These are phyloP conservation scores for Smutsia temminckii DNA, from an alignment of 2,797 vertebrate species.

Conservation along the genomic window DNA sequence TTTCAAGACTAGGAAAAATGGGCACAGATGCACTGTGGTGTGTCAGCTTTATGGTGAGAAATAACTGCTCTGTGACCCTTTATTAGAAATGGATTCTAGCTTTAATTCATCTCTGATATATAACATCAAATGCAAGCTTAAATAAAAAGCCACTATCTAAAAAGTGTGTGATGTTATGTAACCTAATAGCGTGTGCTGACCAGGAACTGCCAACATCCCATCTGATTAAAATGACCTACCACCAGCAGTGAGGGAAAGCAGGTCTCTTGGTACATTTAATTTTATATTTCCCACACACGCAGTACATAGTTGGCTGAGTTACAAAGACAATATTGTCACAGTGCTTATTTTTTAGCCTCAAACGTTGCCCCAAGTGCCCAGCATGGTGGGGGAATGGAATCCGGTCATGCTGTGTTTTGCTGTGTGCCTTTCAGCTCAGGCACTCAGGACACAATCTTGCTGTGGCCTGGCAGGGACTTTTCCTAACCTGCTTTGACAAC, in stretches of 20 bases:
- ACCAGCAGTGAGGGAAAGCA: not conserved
- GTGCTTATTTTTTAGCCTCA: not conserved
- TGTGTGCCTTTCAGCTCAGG: not conserved
- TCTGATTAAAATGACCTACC: not conserved
- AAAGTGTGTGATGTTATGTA: not conserved
- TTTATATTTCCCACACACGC: not conserved
- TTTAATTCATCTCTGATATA: not conserved
- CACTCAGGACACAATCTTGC: not conserved
- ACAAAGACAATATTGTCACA: not conserved
- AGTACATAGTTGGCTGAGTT: not conserved
- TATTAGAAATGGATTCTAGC: not conserved
- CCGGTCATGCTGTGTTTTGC: not conserved
- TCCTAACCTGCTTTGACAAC: not conserved
- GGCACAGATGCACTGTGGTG: not conserved
- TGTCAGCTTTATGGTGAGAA: not conserved
- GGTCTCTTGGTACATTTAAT: not conserved
- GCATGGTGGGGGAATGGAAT: not conserved
- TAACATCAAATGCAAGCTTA: not conserved
- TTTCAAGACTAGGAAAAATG: constrained; percentile 9
- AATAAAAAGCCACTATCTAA: not conserved
- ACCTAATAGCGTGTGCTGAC: not conserved
- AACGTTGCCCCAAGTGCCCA: not conserved
- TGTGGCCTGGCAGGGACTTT: not conserved
- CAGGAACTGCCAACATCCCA: not conserved
- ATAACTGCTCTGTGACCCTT: not conserved